These are phyloP conservation scores for Camelus bactrianus DNA, from an alignment of 2,113 vertebrate species.

Conservation along the genomic window DNA sequence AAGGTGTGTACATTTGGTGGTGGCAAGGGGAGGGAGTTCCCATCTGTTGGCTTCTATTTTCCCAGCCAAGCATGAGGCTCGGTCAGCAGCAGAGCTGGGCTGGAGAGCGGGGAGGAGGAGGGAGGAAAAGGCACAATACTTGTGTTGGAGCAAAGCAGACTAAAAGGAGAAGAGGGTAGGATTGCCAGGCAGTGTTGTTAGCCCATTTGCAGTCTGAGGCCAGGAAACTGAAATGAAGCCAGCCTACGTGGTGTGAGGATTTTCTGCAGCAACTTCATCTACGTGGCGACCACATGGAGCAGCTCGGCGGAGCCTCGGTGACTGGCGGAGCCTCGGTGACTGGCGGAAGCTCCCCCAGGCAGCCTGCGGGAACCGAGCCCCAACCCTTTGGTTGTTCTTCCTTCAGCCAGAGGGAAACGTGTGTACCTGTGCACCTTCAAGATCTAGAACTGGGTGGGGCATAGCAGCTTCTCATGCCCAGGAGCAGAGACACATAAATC, in stretches of 20 bases:
- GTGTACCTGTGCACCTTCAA: not conserved
- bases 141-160: not conserved
- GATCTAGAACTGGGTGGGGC: not conserved
- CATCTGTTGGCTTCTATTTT: conserved; percentile 78
- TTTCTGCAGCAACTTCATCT: not conserved
- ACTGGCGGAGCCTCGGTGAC: not conserved
- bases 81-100: conserved; percentile 40
- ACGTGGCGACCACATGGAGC: not conserved
- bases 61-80: conserved; percentile 7
- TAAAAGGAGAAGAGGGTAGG: not conserved
- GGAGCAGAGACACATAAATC: not conserved
- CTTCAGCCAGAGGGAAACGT: not conserved
- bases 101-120: not conserved
- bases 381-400: not conserved
- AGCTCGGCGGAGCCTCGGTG: not conserved
- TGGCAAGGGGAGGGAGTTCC: conserved; percentile 64
- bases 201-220: conserved; percentile 52
- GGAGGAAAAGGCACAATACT: not conserved
- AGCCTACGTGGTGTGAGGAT: not conserved
- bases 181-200: not conserved
- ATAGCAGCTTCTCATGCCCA: not conserved
- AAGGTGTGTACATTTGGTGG: conserved; percentile 17
- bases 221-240: conserved; percentile 28
- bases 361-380: not conserved
- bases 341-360: not conserved